These are phyloP conservation scores for Microctenopoma lineatum DNA, from an alignment of 2,797 vertebrate genomes.

Conservation along the genomic window DNA sequence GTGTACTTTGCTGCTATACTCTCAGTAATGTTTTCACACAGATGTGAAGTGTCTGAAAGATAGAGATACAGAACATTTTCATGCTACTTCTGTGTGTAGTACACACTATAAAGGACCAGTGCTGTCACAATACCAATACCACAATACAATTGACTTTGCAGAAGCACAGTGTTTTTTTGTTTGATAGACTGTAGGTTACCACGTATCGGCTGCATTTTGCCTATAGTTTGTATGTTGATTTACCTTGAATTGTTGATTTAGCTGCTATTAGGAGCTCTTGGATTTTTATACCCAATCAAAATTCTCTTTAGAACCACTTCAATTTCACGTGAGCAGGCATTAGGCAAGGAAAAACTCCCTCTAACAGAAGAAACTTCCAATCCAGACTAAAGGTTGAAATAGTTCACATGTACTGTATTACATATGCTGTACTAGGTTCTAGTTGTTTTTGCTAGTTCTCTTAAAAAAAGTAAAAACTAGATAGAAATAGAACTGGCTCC, in stretches of 20 bases:
- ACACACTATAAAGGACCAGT: conserved; percentile 31
- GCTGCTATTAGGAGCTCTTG: neutral
- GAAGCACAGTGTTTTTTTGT: neutral
- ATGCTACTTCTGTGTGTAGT: conserved; percentile 11
- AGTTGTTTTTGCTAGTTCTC: neutral
- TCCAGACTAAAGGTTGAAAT: neutral
- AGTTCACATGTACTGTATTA: neutral
- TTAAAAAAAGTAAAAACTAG: neutral
- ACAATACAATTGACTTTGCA: conserved; percentile 29
- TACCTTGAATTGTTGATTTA: conserved; percentile 2
- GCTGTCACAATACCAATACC: conserved; percentile 3
- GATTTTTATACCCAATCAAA: neutral
- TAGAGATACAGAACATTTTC: conserved; percentile 35
- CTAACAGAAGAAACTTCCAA: too few species aligned
- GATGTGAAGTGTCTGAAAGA: conserved; percentile 18
- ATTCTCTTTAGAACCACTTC: neutral
- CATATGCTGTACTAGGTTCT: neutral
- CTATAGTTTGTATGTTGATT: neutral
- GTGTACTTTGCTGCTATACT: conserved; percentile 26
- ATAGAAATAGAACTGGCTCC: too few species aligned
- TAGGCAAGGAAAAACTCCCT: too few species aligned
- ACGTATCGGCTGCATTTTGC: neutral
- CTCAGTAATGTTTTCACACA: conserved; percentile 11
- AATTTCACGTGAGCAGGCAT: too few species aligned
- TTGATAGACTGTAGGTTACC: neutral